These are phyloP conservation scores for Drosophila mulleri DNA, from an alignment of 2,888 invertebrate genomes.

Conservation along the genomic window DNA sequence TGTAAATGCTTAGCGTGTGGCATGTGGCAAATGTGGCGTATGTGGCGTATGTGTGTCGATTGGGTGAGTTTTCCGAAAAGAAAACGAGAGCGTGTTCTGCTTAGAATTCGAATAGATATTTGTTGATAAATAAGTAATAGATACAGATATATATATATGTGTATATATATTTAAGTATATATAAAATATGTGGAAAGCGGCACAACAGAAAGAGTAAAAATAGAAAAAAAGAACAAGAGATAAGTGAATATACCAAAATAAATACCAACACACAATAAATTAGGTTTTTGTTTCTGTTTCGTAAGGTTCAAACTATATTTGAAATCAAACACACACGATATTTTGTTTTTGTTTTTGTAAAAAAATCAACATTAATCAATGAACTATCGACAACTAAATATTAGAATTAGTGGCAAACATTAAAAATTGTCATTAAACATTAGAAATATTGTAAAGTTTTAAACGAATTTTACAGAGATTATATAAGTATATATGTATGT, in stretches of 20 bases:
- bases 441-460: constrained; percentile 54
- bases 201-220: constrained; percentile 59
- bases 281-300: constrained; percentile 63
- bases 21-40: constrained; percentile 22
- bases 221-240: constrained; percentile 41
- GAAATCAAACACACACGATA: constrained; percentile 60
- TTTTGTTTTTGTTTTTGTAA: constrained; percentile 33
- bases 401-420: constrained; percentile 78
- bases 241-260: constrained; percentile 60
- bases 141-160: constrained; percentile 2
- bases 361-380: constrained; percentile 58
- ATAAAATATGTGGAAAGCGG: constrained; percentile 55
- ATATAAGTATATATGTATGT: constrained; percentile 35
- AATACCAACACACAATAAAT: constrained; percentile 75
- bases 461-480: constrained; percentile 67
- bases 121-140: constrained; percentile 38
- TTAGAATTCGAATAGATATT: constrained; percentile 24
- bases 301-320: constrained; percentile 69
- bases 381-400: constrained; percentile 65
- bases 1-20: constrained; percentile 32
- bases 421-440: constrained; percentile 60
- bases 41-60: constrained; percentile 31
- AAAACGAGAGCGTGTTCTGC: constrained; percentile 27
- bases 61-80: constrained; percentile 24
- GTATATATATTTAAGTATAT: constrained; percentile 7